Base-by-base conservation (phyloP, 1,140 invertebrate species). In the Thalassaphorura encarpata region DNA sequence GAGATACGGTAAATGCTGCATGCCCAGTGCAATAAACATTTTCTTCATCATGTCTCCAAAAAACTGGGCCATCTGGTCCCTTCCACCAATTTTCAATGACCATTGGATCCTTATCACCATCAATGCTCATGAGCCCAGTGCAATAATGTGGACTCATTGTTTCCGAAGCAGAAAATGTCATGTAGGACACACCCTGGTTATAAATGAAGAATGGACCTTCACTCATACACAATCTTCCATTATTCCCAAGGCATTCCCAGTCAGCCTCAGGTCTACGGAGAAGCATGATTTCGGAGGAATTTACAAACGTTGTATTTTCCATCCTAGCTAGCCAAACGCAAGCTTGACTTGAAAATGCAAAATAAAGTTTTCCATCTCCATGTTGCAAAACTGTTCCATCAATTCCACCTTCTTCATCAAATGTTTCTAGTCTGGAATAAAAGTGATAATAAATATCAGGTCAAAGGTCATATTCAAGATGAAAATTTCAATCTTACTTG, bases 41-140 rank as follows among this genome's bases (percentile, higher is more conserved):
- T 33, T 59, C 52, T 16, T 59, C 57, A 21, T 54, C 51, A 43
- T 59, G 54, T 33, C 48, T 33, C 0, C 27, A 28, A 45, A 59
- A 59, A 0, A 61, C 54, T 19, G 42, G 43, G 13, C 46, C 36
- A n/a, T 51, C 27, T 8, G n/a, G 15, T 15, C 31, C 47, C 18
- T 43, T 19, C 54, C 53, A 55, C 59, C 59, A 61, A 18, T 61
- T 52, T 1, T 21, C 3, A 19, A 19, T 43, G 11, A 47, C 39
- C 29, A 61, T 13, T 16, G 59, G 59, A 50, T 56, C 49, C 15
- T 42, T 52, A 3, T 27, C 18, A 1, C 27, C 36, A 48, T 56
- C 43, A 49, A 61, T 61, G 2, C 59, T 43, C 59, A 61, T 61
- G 26, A 61, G 47, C 41, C 54, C 59, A 1, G 53, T 15, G 29